Conservation (phyloP, 23 tunicate genomes). For the Styela clava region DNA sequence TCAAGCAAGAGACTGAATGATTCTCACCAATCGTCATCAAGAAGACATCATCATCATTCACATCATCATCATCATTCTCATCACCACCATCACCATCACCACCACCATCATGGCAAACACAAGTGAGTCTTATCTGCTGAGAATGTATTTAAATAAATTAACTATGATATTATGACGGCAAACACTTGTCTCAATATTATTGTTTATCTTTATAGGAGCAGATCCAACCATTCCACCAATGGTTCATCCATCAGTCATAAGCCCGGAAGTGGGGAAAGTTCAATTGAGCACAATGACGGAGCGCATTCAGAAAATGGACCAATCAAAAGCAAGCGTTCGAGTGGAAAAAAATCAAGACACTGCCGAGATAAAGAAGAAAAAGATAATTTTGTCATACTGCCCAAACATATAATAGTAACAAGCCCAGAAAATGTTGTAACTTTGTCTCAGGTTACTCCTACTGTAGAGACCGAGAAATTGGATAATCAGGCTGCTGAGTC, state of each 20-base stretch:
- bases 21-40: constrained; percentile 46
- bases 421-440: neutral
- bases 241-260: neutral
- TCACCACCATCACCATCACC: constrained; percentile 90
- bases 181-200: too few relatives aligned
- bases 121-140: constrained; percentile 8
- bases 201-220: neutral
- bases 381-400: neutral
- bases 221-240: neutral
- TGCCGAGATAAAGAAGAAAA: neutral
- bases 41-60: constrained; percentile 71
- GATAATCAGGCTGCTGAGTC: neutral
- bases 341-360: neutral
- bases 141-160: too few relatives aligned
- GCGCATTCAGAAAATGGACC: neutral
- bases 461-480: neutral
- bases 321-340: neutral
- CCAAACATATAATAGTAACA: neutral
- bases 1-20: constrained; percentile 23
- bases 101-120: constrained; percentile 77
- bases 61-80: constrained; percentile 47
- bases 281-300: neutral
- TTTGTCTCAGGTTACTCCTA: neutral
- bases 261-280: constrained; percentile 4
- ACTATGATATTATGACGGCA: neutral